Base-by-base conservation (phyloP, 2,797 vertebrate genomes). In the Yasuhikotakia modesta region DNA sequence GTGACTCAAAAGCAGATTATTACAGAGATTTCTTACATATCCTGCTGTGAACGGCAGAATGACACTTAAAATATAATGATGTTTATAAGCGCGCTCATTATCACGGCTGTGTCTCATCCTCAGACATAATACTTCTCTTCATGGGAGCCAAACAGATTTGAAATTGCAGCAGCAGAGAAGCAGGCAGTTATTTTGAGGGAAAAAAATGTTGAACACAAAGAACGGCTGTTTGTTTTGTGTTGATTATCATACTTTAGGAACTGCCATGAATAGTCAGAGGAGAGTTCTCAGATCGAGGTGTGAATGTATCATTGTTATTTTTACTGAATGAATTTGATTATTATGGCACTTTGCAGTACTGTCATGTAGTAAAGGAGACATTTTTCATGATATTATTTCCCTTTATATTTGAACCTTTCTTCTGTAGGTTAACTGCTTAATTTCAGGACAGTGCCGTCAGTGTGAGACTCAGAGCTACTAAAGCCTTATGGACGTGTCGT, bases 31-130 rank as follows among this genome's bases (percentile, higher is more conserved):
- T 89, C 84, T 86, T 85, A 79, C 87, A 78, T 79, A 85, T 85
- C 93, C 90, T 75, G 90, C 92, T 92, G 93, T 91, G 92, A 92
- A 93, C 90, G 90, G 89, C 91, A 90, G 86, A 94, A 93, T 88
- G 91, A 93, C 93, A 93, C 92, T 94, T 93, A 93, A 92, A 94
- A 93, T 92, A 93, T 93, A 94, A 94, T 93, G 92, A 92, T 85
- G 92, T 93, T 93, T 92, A 93, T 93, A 92, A 92, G 90, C 89
- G 88, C 83, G 85, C 92, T 94, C 92, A 94, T 94, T 94, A 94
- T 91, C 65, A 30, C 60, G 70, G 75, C 91, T 78, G 87, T 87
- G 88, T 90, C 89, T 90, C 88, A 87, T 87, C 86, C 85, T 87
- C 86, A 90, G 87, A 89, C 93, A 93, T 91, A 92, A 91, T 92